phyloP scores from a whole-genome alignment of 2,113 vertebrate species.

The Thomomys bottae region DNA sequence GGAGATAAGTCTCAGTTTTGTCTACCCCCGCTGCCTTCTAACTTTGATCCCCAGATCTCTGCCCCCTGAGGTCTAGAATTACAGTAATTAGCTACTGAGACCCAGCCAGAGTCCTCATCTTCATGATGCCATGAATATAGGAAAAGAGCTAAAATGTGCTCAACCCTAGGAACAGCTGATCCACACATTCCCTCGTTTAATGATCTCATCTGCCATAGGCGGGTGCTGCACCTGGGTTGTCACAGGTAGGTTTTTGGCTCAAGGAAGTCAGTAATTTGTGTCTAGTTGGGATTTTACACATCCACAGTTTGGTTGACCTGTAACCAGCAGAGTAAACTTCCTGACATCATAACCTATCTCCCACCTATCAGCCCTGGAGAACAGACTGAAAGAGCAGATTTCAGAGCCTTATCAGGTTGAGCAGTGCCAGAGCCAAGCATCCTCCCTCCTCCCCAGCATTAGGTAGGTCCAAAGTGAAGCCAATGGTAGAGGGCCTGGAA shows the following conservation, averaged over 20 bases:
- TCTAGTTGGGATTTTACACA: neutral
- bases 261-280: neutral
- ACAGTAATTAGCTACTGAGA: too few relatives aligned
- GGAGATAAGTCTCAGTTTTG: too few relatives aligned
- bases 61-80: too few relatives aligned
- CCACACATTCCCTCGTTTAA: neutral
- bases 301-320: accelerated
- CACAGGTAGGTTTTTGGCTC: neutral
- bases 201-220: neutral
- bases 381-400: neutral
- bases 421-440: neutral
- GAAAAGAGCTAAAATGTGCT: neutral
- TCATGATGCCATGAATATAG: neutral
- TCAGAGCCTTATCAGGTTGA: neutral
- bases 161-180: neutral
- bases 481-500: neutral
- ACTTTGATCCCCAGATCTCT: too few relatives aligned
- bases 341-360: neutral
- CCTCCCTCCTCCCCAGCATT: neutral
- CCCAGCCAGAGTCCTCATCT: neutral
- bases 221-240: neutral
- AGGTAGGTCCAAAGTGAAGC: neutral
- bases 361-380: neutral
- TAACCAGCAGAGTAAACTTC: neutral
- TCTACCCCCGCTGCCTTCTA: too few relatives aligned